phyloP scores from a whole-genome alignment of 2,113 vertebrate species.

The Cygnus buccinator region DNA sequence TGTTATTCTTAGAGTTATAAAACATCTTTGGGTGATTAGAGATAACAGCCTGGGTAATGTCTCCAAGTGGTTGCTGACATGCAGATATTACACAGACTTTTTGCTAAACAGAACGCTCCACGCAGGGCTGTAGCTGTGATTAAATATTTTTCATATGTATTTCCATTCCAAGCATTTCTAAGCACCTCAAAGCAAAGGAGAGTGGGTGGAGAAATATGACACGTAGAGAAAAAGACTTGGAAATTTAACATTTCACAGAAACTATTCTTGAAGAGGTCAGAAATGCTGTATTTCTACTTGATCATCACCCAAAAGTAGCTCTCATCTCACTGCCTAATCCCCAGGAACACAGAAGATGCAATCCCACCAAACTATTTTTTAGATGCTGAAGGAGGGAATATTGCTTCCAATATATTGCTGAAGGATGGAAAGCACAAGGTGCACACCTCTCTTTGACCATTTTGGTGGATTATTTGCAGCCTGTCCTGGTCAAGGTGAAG shows the following conservation, averaged over 20 bases:
- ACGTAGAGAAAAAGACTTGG: neutral
- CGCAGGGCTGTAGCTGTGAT: slow-evolving; percentile 11
- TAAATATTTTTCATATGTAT: slow-evolving; percentile 59
- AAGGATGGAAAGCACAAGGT: neutral
- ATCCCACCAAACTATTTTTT: neutral
- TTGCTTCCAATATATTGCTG: neutral
- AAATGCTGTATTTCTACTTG: neutral
- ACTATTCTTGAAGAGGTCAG: neutral
- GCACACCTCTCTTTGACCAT: neutral
- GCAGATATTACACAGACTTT: neutral
- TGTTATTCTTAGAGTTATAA: neutral
- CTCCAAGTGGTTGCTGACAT: slow-evolving; percentile 7
- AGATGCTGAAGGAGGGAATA: neutral
- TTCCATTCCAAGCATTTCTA: slow-evolving; percentile 43
- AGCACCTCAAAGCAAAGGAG: slow-evolving; percentile 32
- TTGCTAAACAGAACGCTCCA: neutral
- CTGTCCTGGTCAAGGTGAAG: rapidly evolving
- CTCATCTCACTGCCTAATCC: neutral
- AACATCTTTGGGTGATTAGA: neutral
- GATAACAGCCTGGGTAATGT: neutral
- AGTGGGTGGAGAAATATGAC: slow-evolving; percentile 27
- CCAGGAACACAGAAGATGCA: rapidly evolving
- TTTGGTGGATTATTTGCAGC: neutral
- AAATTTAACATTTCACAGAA: neutral
- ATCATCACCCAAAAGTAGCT: neutral